These are phyloP conservation scores for Sarcophaga peregrina DNA, from an alignment of 1,140 invertebrate genomes.

Conservation along the genomic window DNA sequence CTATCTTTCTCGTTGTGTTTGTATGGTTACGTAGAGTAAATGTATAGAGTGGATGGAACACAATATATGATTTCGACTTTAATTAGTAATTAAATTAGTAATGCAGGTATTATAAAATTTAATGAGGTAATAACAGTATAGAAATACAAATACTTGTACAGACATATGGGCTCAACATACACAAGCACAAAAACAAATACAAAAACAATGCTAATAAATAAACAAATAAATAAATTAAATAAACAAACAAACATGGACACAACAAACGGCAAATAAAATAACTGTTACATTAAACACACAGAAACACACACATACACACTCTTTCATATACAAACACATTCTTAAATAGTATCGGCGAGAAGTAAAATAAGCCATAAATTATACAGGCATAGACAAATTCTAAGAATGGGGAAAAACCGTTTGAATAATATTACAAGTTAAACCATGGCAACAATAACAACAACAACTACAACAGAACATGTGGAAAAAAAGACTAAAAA, in stretches of 20 bases:
- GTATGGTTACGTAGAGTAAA: not conserved
- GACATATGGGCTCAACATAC: too few relatives aligned
- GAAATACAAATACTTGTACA: too few relatives aligned
- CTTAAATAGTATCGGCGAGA: too few relatives aligned
- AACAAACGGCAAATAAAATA: not conserved
- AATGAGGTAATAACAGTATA: slow-evolving; percentile 28
- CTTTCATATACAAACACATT: too few relatives aligned
- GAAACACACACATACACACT: not conserved
- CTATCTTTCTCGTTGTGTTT: not conserved
- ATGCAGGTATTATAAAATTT: slow-evolving; percentile 40
- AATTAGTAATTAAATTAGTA: slow-evolving; percentile 38
- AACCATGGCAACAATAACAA: not conserved
- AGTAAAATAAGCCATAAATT: slow-evolving; percentile 9
- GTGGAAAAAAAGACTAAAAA: not conserved
- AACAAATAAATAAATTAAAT: slow-evolving; percentile 6
- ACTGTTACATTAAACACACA: not conserved
- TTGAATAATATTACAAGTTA: not conserved
- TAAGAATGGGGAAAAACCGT: not conserved
- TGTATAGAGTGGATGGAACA: slow-evolving; percentile 1
- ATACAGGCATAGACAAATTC: not conserved
- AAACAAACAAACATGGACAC: not conserved
- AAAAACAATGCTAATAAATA: not conserved
- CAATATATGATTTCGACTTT: slow-evolving; percentile 22
- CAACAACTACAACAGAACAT: too few relatives aligned
- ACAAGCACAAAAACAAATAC: too few relatives aligned